phyloP scores from a whole-genome alignment of 1,140 invertebrate species.

The Vanessa tameamea region DNA sequence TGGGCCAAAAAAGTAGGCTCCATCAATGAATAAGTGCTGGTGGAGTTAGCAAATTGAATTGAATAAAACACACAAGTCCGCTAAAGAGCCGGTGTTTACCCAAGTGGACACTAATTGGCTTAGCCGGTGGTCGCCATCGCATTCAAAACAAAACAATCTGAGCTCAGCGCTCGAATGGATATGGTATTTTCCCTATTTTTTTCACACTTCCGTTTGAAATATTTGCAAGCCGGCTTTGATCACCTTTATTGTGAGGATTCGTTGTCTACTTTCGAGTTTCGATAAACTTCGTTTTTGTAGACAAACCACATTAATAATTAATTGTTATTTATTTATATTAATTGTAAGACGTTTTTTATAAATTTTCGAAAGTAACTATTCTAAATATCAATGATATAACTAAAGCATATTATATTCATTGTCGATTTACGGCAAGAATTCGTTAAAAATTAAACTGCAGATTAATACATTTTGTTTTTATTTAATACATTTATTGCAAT shows the following conservation, averaged over 20 bases:
- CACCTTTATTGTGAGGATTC: slow-evolving; percentile 38
- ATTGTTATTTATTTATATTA: too few relatives aligned
- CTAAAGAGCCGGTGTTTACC: slow-evolving; percentile 79
- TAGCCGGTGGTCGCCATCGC: slow-evolving; percentile 73
- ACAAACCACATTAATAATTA: too few relatives aligned
- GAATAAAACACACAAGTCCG: slow-evolving; percentile 78
- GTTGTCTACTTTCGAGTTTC: neutral
- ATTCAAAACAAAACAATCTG: slow-evolving; percentile 49
- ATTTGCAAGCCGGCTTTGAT: slow-evolving; percentile 42
- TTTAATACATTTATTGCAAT: too few relatives aligned
- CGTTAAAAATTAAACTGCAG: too few relatives aligned
- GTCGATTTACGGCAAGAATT: too few relatives aligned
- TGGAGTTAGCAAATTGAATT: slow-evolving; percentile 77
- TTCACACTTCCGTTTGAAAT: slow-evolving; percentile 40
- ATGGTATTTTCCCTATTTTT: slow-evolving; percentile 44
- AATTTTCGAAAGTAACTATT: too few relatives aligned
- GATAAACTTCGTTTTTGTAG: neutral
- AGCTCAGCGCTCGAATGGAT: slow-evolving; percentile 46
- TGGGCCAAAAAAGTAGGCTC: slow-evolving; percentile 58
- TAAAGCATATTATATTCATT: too few relatives aligned
- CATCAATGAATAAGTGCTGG: slow-evolving; percentile 70
- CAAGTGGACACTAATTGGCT: slow-evolving; percentile 80
- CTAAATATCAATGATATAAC: too few relatives aligned
- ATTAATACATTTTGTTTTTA: too few relatives aligned
- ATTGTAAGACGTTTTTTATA: too few relatives aligned